Conservation (phyloP, 2,888 invertebrate genomes). For the Pandemis corylana region DNA sequence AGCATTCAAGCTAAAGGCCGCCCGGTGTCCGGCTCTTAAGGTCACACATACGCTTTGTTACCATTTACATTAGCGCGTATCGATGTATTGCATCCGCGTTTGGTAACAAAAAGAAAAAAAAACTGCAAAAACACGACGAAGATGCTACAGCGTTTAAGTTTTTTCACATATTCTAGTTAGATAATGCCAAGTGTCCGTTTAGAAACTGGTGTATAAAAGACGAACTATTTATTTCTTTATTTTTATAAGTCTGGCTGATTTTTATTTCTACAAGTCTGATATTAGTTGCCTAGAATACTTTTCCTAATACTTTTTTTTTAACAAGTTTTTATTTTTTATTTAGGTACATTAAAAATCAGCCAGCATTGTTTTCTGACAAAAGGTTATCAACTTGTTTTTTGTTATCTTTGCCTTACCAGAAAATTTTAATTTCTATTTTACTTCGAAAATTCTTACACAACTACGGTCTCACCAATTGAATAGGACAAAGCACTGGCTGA, state of each 20-base stretch:
- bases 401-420: no score
- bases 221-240: no score
- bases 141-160: neutral
- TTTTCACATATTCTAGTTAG: neutral
- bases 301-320: no score
- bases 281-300: no score
- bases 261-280: no score
- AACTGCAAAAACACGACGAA: neutral
- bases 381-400: no score
- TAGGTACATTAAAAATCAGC: no score
- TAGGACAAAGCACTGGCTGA: neutral
- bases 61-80: slow-evolving; percentile 40
- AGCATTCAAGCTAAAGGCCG: slow-evolving; percentile 62
- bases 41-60: slow-evolving; percentile 61
- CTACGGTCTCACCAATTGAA: neutral
- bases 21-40: slow-evolving; percentile 69
- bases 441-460: neutral
- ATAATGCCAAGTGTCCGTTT: neutral
- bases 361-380: no score
- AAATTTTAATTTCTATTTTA: no score
- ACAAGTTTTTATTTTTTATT: no score
- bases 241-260: no score
- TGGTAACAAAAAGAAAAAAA: neutral
- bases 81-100: slow-evolving; percentile 1
- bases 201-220: no score